Evolutionary conservation across 2,113 vertebrate species (phyloP).

Genomic region (Trematocara nigrifrons): DNA sequence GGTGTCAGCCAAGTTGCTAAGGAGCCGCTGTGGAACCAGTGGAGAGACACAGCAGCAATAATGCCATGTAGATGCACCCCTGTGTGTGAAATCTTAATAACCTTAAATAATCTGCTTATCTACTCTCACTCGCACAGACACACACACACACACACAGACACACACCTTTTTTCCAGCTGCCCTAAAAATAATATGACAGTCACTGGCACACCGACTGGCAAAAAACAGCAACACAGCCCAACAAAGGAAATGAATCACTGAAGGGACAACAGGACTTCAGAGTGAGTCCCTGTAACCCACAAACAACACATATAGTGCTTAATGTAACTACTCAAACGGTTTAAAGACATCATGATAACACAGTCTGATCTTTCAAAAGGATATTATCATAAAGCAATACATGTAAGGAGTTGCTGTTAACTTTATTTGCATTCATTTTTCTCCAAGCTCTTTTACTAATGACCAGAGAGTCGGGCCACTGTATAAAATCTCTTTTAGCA

Average conservation of each 20-base stretch:
- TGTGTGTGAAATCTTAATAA: conserved; percentile 73
- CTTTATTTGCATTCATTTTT: background rate
- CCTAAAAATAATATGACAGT: background rate
- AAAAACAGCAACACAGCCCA: background rate
- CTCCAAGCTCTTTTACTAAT: background rate
- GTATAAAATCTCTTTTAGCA: background rate
- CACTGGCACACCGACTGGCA: background rate
- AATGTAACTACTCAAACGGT: background rate
- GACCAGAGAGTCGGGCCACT: background rate
- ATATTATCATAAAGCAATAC: background rate
- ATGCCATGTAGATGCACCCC: conserved; percentile 1
- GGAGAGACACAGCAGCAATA: conserved; percentile 1
- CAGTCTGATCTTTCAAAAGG: background rate
- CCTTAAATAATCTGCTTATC: conserved; percentile 74
- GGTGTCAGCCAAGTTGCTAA: conserved; percentile 31
- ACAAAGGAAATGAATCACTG: background rate
- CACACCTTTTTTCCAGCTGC: background rate
- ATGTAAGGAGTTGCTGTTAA: background rate
- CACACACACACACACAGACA: background rate
- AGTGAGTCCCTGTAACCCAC: background rate
- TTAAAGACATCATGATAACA: background rate
- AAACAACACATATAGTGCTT: background rate
- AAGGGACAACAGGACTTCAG: background rate
- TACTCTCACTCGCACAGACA: conserved; percentile 13
- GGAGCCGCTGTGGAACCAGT: conserved; percentile 6